Evolutionary conservation across 2,888 invertebrate species (phyloP).

Genomic region (Leptopterna dolabrata): DNA sequence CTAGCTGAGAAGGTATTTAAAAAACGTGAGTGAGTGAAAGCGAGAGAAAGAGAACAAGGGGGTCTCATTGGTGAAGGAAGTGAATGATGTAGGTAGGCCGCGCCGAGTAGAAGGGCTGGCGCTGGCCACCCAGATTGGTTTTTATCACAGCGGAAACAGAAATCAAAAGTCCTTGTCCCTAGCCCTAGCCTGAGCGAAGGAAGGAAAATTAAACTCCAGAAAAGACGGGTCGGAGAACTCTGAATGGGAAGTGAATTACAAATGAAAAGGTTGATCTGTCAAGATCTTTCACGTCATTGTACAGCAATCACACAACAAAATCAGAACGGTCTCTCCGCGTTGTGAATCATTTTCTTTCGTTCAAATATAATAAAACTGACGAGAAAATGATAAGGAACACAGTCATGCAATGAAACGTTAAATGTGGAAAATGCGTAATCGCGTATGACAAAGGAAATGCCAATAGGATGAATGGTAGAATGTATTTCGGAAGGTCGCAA

Average conservation of each 20-base stretch:
- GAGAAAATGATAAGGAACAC: background rate
- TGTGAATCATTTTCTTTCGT: background rate
- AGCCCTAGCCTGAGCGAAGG: background rate
- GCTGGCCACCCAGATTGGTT: background rate
- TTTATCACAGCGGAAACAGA: conserved; percentile 44
- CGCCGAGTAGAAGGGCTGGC: conserved; percentile 3
- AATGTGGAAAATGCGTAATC: background rate
- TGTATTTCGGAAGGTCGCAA: too few species aligned
- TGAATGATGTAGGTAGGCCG: conserved; percentile 38
- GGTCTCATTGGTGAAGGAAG: conserved; percentile 20
- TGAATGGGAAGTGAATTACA: background rate
- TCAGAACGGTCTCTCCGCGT: background rate
- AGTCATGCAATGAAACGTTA: background rate
- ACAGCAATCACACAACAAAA: background rate
- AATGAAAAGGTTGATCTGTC: conserved; percentile 28
- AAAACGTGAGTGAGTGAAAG: conserved; percentile 15
- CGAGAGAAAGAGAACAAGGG: conserved; percentile 32
- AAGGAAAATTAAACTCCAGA: background rate
- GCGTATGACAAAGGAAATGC: background rate
- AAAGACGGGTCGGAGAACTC: background rate
- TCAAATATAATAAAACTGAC: background rate
- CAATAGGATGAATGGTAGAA: background rate
- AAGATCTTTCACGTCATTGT: background rate
- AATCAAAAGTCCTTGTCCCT: conserved; percentile 44
- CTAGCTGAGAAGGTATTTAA: background rate